Percentiles rank a stretch among this genome's conserved stretches.
phyloP scores from a whole-genome alignment of 2,888 invertebrate species.

The Rhogogaster chlorosoma region DNA sequence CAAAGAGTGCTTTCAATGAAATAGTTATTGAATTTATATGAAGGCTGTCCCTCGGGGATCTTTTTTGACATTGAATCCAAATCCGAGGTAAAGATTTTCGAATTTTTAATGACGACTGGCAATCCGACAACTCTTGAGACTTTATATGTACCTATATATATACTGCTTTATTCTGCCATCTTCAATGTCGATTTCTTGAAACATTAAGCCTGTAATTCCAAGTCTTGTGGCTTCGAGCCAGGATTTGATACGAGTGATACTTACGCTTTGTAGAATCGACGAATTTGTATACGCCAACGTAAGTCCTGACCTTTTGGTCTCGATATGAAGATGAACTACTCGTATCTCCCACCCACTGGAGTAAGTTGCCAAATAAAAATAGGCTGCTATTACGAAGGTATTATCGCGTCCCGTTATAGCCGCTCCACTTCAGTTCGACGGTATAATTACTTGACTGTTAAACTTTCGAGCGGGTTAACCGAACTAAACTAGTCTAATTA shows the following conservation, averaged over 20 bases:
- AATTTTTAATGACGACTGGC: not conserved
- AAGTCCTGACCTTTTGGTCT: not conserved
- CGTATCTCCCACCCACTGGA: too few relatives aligned
- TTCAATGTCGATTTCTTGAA: not conserved
- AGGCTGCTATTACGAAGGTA: not conserved
- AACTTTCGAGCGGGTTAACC: not conserved
- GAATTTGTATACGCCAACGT: not conserved
- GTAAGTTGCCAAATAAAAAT: not conserved
- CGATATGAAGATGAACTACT: not conserved
- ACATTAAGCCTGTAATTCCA: not conserved
- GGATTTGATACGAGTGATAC: not conserved
- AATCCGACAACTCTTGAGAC: not conserved
- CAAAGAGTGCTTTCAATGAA: not conserved
- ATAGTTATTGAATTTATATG: not conserved
- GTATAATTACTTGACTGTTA: constrained; percentile 11
- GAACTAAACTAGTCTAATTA: not conserved
- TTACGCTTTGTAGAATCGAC: not conserved
- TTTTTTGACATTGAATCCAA: not conserved
- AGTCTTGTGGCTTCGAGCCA: constrained; percentile 1
- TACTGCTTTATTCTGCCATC: not conserved
- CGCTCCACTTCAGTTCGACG: not conserved
- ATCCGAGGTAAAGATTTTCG: not conserved
- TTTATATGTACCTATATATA: not conserved
- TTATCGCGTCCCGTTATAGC: not conserved
- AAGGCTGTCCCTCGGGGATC: not conserved